Conservation (phyloP, 2,888 invertebrate genomes). For the Romanomermis culicivorax region DNA sequence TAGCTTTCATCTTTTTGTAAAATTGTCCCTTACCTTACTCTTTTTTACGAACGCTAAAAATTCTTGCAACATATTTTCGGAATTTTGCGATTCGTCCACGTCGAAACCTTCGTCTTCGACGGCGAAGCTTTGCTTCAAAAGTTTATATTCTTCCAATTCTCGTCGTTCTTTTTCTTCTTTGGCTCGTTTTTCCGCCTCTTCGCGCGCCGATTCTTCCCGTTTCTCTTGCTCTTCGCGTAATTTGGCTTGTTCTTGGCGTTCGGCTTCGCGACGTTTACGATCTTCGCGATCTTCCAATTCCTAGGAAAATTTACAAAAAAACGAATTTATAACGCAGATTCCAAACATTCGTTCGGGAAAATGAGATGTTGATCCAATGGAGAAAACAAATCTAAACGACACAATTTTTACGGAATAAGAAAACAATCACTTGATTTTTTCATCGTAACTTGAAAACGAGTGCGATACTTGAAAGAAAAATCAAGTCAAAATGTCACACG, state of each 20-base stretch:
- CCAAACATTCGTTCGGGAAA: too few relatives aligned
- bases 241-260: constrained; percentile 15
- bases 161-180: constrained; percentile 21
- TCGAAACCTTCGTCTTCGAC: constrained; percentile 17
- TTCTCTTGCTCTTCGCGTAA: constrained; percentile 17
- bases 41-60: constrained; percentile 23
- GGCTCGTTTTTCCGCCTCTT: constrained; percentile 17
- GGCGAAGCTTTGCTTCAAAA: constrained; percentile 23
- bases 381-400: too few relatives aligned
- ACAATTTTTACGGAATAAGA: too few relatives aligned
- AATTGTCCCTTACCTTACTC: constrained; percentile 21
- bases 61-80: constrained; percentile 9
- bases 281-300: constrained; percentile 24
- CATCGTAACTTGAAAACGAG: too few relatives aligned
- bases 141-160: constrained; percentile 25
- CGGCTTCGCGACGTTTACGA: constrained; percentile 19
- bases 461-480: too few relatives aligned
- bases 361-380: too few relatives aligned
- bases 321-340: background rate
- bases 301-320: constrained; percentile 11
- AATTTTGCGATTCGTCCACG: background rate
- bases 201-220: constrained; percentile 16
- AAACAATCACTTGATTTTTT: too few relatives aligned
- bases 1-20: too few relatives aligned
- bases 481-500: too few relatives aligned